phyloP scores from a whole-genome alignment of 2,888 invertebrate species.

The Lydus trimaculatus region DNA sequence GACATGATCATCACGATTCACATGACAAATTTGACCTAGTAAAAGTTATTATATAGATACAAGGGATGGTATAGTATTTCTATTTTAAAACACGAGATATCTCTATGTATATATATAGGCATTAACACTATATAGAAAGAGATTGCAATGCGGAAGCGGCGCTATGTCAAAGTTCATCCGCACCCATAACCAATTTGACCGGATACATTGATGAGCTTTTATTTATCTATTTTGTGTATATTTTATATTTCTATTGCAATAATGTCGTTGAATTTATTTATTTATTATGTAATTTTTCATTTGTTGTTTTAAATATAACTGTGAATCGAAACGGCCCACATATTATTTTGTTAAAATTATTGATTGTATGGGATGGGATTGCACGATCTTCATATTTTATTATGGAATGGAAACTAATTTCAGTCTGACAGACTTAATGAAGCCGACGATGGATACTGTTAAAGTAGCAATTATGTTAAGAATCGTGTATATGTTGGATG shows the following conservation, averaged over 20 bases:
- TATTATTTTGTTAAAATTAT: slow-evolving; percentile 20
- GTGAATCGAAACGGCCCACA: slow-evolving; percentile 25
- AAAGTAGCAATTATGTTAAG: neutral
- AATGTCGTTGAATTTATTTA: slow-evolving; percentile 8
- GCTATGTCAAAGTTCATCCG: slow-evolving; percentile 55
- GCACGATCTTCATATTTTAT: slow-evolving; percentile 4
- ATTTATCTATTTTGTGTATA: slow-evolving; percentile 25
- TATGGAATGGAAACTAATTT: neutral
- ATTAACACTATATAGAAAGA: slow-evolving; percentile 18
- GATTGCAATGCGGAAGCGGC: slow-evolving; percentile 56
- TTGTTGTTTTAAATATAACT: slow-evolving; percentile 14
- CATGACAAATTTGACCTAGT: slow-evolving; percentile 43
- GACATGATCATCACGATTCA: slow-evolving; percentile 19
- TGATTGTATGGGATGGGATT: slow-evolving; percentile 2
- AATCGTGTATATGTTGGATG: slow-evolving; percentile 2
- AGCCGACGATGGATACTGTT: slow-evolving; percentile 4
- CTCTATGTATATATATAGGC: neutral
- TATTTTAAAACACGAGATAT: neutral
- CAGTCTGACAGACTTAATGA: slow-evolving; percentile 1
- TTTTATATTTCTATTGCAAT: slow-evolving; percentile 13
- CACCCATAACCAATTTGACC: slow-evolving; percentile 55
- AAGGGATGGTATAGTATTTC: slow-evolving; percentile 33
- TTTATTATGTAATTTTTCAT: neutral
- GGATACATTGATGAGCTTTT: slow-evolving; percentile 43
- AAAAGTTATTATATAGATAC: slow-evolving; percentile 14